Conservation (phyloP, 1,140 invertebrate species). For the Drosophila suzukii region DNA sequence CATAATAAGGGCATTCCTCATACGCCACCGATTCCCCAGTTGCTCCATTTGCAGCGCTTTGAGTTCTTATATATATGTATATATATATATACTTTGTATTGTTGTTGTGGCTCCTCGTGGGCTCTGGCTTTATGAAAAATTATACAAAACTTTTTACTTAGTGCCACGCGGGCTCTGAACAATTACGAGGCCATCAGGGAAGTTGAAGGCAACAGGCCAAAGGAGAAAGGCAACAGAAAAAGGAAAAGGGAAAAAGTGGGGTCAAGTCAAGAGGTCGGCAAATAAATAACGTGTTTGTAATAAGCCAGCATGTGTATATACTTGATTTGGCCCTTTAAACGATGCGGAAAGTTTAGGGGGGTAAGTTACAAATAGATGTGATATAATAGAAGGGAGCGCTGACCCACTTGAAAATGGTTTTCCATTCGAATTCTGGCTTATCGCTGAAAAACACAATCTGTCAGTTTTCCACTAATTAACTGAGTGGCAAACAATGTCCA, state of each 20-base stretch:
- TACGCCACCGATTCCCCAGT: conserved; percentile 71
- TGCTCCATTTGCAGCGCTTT: conserved; percentile 45
- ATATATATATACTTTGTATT: not conserved
- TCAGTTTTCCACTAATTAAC: conserved; percentile 34
- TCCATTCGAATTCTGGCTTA: conserved; percentile 11
- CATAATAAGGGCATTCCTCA: conserved; percentile 68
- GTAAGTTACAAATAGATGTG: not conserved
- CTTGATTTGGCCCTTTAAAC: conserved; percentile 57
- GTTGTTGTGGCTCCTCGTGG: conserved; percentile 22
- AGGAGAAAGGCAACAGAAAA: not conserved
- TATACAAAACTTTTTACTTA: conserved; percentile 81
- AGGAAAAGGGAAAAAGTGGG: too few relatives aligned
- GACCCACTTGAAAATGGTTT: conserved; percentile 22
- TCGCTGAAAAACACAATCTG: conserved; percentile 27
- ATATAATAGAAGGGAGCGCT: not conserved
- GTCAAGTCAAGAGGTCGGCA: conserved; percentile 18
- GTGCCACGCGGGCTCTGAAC: conserved; percentile 54
- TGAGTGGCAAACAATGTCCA: conserved; percentile 36
- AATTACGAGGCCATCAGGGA: conserved; percentile 62
- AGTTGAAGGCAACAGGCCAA: not conserved
- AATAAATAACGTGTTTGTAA: conserved; percentile 71
- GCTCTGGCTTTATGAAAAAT: conserved; percentile 70
- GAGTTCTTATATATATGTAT: conserved; percentile 3
- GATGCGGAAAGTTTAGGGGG: conserved; percentile 18
- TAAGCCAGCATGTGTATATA: conserved; percentile 23